Evolutionary conservation across 2,888 invertebrate genomes (phyloP).

Genomic region (Spodoptera exigua): DNA sequence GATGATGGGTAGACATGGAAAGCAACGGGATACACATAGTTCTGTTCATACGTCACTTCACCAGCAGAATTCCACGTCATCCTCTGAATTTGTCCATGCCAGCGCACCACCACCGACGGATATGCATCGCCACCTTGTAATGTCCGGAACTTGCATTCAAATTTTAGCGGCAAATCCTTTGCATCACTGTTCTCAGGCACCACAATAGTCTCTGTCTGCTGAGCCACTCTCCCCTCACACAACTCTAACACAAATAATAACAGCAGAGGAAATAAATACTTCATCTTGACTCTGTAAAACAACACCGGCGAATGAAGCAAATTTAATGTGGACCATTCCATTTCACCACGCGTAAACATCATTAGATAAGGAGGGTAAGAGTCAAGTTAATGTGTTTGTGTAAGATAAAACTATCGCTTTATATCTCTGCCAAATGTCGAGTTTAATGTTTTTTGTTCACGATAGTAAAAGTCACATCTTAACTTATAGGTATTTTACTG

Average conservation of each 20-base stretch:
- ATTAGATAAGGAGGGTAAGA: conserved; percentile 65
- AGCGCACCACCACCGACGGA: conserved; percentile 71
- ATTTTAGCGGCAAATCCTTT: conserved; percentile 60
- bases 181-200: conserved; percentile 37
- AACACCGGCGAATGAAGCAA: conserved; percentile 56
- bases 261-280: conserved; percentile 56
- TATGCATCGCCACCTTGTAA: conserved; percentile 63
- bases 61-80: conserved; percentile 51
- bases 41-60: conserved; percentile 21
- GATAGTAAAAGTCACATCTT: conserved; percentile 28
- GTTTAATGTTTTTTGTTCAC: conserved; percentile 39
- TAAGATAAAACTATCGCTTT: conserved; percentile 58
- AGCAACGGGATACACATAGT: conserved; percentile 44
- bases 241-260: conserved; percentile 59
- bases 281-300: conserved; percentile 66
- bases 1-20: conserved; percentile 48
- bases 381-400: conserved; percentile 62
- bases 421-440: conserved; percentile 30
- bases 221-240: conserved; percentile 65
- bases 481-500: conserved; percentile 19
- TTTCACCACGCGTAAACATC: conserved; percentile 57
- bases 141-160: conserved; percentile 65
- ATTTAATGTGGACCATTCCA: conserved; percentile 43
- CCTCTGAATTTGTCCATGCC: conserved; percentile 57
- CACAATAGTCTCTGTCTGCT: conserved; percentile 55